phyloP scores from a whole-genome alignment of 2,113 vertebrate species.

The Protobothrops mucrosquamatus region DNA sequence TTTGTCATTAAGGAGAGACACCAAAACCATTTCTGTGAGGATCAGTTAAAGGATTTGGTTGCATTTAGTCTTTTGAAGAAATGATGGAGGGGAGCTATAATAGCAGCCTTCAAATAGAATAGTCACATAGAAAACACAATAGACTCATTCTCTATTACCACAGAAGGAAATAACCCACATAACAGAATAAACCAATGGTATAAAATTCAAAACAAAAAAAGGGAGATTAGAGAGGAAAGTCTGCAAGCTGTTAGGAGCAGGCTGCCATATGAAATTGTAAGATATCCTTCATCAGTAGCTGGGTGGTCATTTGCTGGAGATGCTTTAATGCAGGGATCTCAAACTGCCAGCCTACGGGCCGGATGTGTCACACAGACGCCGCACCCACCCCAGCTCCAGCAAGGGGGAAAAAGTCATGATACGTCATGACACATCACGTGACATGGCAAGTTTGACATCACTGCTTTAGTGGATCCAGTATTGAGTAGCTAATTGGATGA shows the following conservation, averaged over 20 bases:
- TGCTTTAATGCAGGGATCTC: neutral
- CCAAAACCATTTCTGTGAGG: neutral
- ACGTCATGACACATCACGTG: too few species aligned
- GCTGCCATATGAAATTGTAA: neutral
- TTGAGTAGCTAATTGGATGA: neutral
- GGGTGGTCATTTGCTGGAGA: neutral
- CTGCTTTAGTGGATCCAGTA: neutral
- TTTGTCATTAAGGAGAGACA: too few species aligned
- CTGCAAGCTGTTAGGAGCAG: neutral
- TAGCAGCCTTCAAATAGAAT: neutral
- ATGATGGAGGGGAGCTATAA: neutral
- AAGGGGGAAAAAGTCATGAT: too few species aligned
- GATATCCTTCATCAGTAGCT: neutral
- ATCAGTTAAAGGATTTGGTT: neutral
- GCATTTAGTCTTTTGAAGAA: neutral
- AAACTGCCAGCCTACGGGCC: too few species aligned
- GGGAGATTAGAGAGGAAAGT: neutral
- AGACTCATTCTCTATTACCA: neutral
- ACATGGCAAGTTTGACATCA: too few species aligned
- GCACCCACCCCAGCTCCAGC: too few species aligned
- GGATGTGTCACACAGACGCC: too few species aligned
- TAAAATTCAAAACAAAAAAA: neutral
- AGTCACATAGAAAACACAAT: neutral
- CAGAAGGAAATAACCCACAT: too few species aligned
- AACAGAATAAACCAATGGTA: neutral